These are phyloP conservation scores for Eucera pruinosa DNA, from an alignment of 2,888 invertebrate genomes.

Conservation along the genomic window DNA sequence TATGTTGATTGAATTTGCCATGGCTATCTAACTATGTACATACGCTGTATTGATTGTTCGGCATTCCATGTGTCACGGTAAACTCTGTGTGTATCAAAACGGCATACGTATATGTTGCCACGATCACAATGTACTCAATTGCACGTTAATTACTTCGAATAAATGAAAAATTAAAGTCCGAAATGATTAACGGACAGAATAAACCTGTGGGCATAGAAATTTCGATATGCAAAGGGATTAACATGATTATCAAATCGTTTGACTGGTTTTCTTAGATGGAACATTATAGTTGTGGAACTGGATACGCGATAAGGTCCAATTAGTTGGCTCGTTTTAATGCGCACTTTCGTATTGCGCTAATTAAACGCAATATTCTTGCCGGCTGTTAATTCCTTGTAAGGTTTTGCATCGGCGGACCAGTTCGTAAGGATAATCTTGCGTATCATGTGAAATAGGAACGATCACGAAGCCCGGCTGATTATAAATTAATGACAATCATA, in stretches of 20 bases:
- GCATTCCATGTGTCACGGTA: neutral
- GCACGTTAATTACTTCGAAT: neutral
- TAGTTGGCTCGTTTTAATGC: neutral
- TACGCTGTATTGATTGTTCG: neutral
- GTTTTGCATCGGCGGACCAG: constrained; percentile 26
- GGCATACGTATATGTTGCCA: neutral
- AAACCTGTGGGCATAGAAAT: neutral
- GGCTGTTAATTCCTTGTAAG: constrained; percentile 56
- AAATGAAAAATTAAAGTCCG: neutral
- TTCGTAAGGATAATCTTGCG: constrained; percentile 37
- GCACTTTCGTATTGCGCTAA: constrained; percentile 51
- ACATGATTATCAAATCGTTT: neutral
- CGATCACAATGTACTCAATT: neutral
- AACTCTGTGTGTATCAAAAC: neutral
- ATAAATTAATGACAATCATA: constrained; percentile 11
- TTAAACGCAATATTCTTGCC: constrained; percentile 55
- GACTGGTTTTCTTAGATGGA: too few species aligned
- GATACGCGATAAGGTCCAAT: constrained; percentile 20
- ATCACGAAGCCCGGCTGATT: constrained; percentile 13
- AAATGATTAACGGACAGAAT: constrained; percentile 5
- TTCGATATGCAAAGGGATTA: neutral
- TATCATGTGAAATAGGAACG: constrained; percentile 22
- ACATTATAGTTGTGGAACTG: too few species aligned
- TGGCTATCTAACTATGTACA: neutral
- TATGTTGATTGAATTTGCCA: constrained; percentile 5